A percentile compares a stretch with the other conserved stretches of the same genome.
These are phyloP conservation scores for Beris chalybata DNA, from an alignment of 2,888 invertebrate genomes.

Conservation along the genomic window DNA sequence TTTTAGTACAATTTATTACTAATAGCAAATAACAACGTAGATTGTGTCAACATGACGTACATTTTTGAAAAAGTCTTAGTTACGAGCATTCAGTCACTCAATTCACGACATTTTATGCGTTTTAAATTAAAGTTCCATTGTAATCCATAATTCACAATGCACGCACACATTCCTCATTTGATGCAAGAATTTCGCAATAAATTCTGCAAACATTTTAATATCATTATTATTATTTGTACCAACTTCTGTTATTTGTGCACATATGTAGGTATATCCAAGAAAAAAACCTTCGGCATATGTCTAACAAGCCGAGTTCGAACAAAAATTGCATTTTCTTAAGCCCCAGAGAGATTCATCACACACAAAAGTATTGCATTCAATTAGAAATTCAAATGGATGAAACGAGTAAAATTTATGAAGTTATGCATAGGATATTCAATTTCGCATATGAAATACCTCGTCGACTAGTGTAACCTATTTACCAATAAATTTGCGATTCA, in stretches of 20 bases:
- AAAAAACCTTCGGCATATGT: conserved; percentile 3
- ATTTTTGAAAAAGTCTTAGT: too few species aligned
- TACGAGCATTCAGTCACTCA: too few species aligned
- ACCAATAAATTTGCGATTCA: conserved; percentile 38
- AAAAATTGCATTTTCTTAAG: conserved; percentile 1
- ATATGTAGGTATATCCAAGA: conserved; percentile 2
- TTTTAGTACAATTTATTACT: too few species aligned
- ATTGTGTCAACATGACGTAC: too few species aligned
- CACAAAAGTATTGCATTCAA: conserved; percentile 20
- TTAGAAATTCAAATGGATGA: conserved; percentile 29
- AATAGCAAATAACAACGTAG: too few species aligned
- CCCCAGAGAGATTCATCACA: conserved; percentile 18
- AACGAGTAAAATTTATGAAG: conserved; percentile 21
- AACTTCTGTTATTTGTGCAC: conserved; percentile 7
- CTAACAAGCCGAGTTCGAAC: background rate
- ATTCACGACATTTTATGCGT: too few species aligned
- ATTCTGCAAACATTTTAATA: conserved; percentile 20
- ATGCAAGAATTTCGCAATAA: background rate
- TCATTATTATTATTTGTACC: conserved; percentile 12
- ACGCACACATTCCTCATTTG: too few species aligned
- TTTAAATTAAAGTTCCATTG: too few species aligned
- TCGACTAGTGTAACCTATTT: conserved; percentile 34
- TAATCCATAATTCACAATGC: too few species aligned
- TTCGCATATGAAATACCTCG: background rate
- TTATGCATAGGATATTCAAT: conserved; percentile 6